Percentiles rank a stretch among this genome's conserved stretches.
phyloP scores from a whole-genome alignment of 2,888 invertebrate genomes.

The Linnaemya vulpina region DNA sequence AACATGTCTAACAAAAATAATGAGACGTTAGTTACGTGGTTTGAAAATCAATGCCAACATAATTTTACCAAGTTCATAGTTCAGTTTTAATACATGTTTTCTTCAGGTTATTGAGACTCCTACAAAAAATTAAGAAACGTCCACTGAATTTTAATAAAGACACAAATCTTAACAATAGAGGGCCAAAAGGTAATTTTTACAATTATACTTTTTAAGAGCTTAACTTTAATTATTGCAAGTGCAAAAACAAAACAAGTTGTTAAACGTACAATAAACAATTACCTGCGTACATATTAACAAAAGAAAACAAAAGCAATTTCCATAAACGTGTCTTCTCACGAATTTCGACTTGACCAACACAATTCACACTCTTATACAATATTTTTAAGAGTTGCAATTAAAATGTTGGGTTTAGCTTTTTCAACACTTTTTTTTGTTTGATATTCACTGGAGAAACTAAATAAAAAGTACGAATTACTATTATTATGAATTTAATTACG shows the following conservation, averaged over 20 bases:
- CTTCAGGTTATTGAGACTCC: neutral
- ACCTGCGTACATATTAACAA: neutral
- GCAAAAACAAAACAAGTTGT: neutral
- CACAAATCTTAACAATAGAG: neutral
- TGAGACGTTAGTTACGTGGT: too few relatives aligned
- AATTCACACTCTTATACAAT: neutral
- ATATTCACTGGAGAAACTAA: too few relatives aligned
- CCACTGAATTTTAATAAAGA: slow-evolving; percentile 9
- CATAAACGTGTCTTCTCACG: neutral
- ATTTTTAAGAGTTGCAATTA: neutral
- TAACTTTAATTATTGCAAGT: neutral
- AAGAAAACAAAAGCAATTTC: neutral
- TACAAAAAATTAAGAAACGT: neutral
- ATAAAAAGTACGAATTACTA: too few relatives aligned
- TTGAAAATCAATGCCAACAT: too few relatives aligned
- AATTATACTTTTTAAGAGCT: neutral
- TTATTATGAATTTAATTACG: too few relatives aligned
- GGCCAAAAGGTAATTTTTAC: neutral
- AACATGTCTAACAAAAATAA: too few relatives aligned
- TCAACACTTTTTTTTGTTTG: too few relatives aligned
- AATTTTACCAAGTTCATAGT: too few relatives aligned
- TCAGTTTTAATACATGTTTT: too few relatives aligned
- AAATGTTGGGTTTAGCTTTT: neutral
- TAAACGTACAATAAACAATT: slow-evolving; percentile 14
- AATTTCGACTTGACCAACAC: neutral